phyloP scores from a whole-genome alignment of 2,888 invertebrate genomes.

The Trissonchulus latispiculum region DNA sequence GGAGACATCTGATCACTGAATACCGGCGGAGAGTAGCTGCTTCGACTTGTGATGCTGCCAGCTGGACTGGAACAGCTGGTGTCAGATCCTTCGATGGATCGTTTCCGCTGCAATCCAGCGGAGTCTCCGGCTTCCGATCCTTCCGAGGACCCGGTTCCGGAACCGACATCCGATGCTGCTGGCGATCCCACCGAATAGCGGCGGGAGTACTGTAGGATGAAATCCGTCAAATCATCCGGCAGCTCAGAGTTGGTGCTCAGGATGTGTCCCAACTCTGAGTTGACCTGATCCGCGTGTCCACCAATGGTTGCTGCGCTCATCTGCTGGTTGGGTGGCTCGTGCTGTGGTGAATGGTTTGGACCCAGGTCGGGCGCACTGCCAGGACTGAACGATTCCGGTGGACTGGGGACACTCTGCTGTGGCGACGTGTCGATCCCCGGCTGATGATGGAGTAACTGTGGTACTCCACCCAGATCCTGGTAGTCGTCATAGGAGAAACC shows the following conservation, averaged over 20 bases:
- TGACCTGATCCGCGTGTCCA: background rate
- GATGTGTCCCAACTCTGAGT: background rate
- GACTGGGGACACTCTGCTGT: background rate
- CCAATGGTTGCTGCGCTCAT: background rate
- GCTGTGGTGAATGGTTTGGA: background rate
- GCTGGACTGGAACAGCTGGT: background rate
- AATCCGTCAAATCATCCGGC: constrained; percentile 40
- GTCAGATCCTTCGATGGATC: background rate
- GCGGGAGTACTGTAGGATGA: constrained; percentile 41
- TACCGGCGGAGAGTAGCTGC: background rate
- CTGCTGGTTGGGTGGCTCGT: background rate
- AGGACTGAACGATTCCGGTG: background rate
- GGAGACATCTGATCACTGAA: background rate
- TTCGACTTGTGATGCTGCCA: constrained; percentile 27
- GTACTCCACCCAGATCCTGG: background rate
- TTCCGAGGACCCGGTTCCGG: background rate
- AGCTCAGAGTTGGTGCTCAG: constrained; percentile 28
- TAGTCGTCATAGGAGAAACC: background rate
- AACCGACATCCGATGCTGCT: background rate
- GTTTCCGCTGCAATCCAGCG: no score
- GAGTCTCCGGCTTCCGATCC: background rate
- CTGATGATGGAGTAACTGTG: background rate
- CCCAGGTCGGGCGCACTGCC: background rate
- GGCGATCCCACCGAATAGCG: constrained; percentile 25
- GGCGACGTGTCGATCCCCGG: background rate